Percentiles rank a stretch among this genome's conserved stretches.
phyloP scores from a whole-genome alignment of 2,113 vertebrate species.

The Bombycilla garrulus region DNA sequence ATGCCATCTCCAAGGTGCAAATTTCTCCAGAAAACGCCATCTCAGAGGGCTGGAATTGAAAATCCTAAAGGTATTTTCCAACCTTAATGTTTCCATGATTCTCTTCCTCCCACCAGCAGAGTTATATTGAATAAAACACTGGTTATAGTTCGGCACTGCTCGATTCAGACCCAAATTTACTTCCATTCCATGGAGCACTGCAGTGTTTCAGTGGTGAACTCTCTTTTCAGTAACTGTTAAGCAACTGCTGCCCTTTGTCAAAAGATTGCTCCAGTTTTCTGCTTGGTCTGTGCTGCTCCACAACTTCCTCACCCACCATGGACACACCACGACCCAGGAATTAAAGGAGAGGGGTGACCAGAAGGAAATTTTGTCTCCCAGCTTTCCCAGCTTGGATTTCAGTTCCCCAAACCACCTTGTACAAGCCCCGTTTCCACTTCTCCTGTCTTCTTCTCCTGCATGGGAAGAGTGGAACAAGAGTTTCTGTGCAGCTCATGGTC shows the following conservation, averaged over 20 bases:
- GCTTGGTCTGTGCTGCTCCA: not conserved
- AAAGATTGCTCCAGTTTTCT: not conserved
- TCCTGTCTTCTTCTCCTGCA: not conserved
- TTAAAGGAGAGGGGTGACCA: not conserved
- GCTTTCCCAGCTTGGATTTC: not conserved
- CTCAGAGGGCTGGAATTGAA: not conserved
- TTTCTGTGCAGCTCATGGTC: not conserved
- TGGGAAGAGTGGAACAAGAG: not conserved
- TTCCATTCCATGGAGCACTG: not conserved
- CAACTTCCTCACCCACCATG: not conserved
- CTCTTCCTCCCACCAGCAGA: not conserved
- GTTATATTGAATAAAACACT: not conserved
- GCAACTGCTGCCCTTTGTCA: not conserved
- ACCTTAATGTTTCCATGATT: fast-evolving
- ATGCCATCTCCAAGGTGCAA: fast-evolving
- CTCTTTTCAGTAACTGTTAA: not conserved
- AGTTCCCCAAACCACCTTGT: not conserved
- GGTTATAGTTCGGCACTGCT: fast-evolving
- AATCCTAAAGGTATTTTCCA: not conserved
- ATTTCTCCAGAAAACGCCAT: not conserved
- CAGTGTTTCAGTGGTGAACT: not conserved
- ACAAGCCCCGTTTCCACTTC: not conserved
- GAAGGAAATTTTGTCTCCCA: not conserved
- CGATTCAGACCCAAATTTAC: not conserved
- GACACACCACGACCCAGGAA: not conserved